Evolutionary conservation across 2,888 invertebrate genomes (phyloP).

Genomic region (Empis stercorea): DNA sequence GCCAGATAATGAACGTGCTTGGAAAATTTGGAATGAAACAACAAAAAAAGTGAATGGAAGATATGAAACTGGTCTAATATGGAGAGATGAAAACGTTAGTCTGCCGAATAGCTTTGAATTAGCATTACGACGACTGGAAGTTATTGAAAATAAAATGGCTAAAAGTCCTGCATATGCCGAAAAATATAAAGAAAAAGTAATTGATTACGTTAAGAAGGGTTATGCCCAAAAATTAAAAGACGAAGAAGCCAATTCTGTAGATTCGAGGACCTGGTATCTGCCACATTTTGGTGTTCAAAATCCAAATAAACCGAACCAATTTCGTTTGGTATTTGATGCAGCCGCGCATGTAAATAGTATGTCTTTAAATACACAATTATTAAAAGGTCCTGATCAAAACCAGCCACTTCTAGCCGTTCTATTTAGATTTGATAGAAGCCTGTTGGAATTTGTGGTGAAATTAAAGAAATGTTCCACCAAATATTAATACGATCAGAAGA

Average conservation of each 20-base stretch:
- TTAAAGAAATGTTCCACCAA: slow-evolving; percentile 6
- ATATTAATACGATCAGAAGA: slow-evolving; percentile 2
- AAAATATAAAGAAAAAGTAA: slow-evolving; percentile 6
- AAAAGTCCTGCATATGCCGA: slow-evolving; percentile 1
- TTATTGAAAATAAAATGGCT: slow-evolving; percentile 7
- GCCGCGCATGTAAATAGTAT: slow-evolving; percentile 4
- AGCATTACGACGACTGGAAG: slow-evolving; percentile 5
- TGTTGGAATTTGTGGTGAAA: no score
- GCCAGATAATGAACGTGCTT: neutral
- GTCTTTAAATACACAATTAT: slow-evolving; percentile 3
- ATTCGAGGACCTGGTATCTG: slow-evolving; percentile 3
- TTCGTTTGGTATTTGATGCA: slow-evolving; percentile 8
- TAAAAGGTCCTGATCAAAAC: no score
- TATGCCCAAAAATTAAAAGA: slow-evolving; percentile 6
- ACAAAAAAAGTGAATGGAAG: neutral
- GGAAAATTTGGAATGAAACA: slow-evolving; percentile 1
- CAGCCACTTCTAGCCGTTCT: no score
- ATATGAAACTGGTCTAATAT: slow-evolving; percentile 6
- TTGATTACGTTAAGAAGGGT: slow-evolving; percentile 6
- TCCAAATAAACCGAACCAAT: slow-evolving; percentile 3
- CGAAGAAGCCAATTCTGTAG: neutral
- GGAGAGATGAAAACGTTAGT: slow-evolving; percentile 2
- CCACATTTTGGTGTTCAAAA: slow-evolving; percentile 9
- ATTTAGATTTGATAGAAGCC: no score
- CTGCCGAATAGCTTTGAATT: slow-evolving; percentile 1